phyloP scores from a whole-genome alignment of 2,888 invertebrate genomes.

The Folsomia manolachei region DNA sequence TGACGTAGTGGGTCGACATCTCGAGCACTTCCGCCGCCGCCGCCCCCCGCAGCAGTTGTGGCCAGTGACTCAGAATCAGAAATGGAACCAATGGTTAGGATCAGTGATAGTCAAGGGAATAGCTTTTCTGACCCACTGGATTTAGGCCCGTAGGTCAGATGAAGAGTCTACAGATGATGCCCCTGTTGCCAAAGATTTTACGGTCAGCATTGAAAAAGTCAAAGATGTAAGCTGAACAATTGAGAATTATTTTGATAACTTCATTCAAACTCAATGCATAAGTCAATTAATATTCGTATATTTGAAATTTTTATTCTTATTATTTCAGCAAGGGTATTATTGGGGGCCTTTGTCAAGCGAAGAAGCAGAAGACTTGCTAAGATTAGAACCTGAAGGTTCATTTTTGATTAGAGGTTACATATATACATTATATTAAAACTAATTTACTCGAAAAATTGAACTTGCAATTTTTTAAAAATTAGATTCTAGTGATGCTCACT shows the following conservation, averaged over 20 bases:
- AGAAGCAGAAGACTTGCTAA: constrained; percentile 84
- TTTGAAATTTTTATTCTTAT: no score
- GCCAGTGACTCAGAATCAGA: background rate
- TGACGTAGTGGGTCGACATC: constrained; percentile 11
- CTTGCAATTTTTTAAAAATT: background rate
- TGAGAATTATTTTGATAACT: no score
- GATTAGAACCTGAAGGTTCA: constrained; percentile 81
- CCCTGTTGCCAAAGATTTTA: constrained; percentile 64
- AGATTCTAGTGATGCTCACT: constrained; percentile 91
- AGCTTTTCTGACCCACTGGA: background rate
- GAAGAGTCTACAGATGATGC: constrained; percentile 21
- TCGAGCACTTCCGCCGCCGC: constrained; percentile 34
- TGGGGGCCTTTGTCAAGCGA: constrained; percentile 92
- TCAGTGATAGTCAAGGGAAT: background rate
- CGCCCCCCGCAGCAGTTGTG: constrained; percentile 11
- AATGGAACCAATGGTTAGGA: background rate
- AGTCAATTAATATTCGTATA: no score
- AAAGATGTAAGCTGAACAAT: constrained; percentile 73
- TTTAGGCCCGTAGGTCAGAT: constrained; percentile 1
- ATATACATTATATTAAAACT: background rate
- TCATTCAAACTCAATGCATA: no score
- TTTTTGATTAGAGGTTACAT: no score
- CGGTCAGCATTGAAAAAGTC: constrained; percentile 86
- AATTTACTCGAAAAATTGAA: background rate
- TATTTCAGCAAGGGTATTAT: constrained; percentile 69